These are phyloP conservation scores for Drosophila nr. perissopoda DNA, from an alignment of 2,888 invertebrate genomes.

Conservation along the genomic window DNA sequence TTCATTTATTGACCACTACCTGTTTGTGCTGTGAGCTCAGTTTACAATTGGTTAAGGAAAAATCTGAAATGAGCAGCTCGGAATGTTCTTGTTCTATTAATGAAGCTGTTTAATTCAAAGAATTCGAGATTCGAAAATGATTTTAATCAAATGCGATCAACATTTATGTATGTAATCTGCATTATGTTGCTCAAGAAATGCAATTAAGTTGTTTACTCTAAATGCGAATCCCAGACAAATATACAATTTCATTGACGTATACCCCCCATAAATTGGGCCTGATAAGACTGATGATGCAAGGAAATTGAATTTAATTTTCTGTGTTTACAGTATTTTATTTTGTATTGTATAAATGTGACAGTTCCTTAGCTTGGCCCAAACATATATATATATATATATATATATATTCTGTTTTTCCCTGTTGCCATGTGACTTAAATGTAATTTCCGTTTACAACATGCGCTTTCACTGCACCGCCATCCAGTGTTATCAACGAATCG, in stretches of 20 bases:
- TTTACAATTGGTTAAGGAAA: neutral
- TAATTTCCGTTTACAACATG: conserved; percentile 30
- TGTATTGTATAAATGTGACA: neutral
- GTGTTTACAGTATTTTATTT: neutral
- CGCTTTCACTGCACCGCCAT: conserved; percentile 29
- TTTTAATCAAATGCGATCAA: neutral
- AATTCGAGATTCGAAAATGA: neutral
- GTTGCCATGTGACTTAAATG: conserved; percentile 59
- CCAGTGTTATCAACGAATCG: conserved; percentile 41
- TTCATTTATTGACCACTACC: conserved; percentile 16
- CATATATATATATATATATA: neutral
- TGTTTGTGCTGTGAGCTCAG: conserved; percentile 2
- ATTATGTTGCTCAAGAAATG: neutral
- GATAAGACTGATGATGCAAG: conserved; percentile 22
- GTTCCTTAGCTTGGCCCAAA: conserved; percentile 1
- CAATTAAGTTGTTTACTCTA: conserved; percentile 56
- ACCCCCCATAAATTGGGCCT: conserved; percentile 18
- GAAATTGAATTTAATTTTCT: neutral
- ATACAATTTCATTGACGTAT: conserved; percentile 31
- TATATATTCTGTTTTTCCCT: neutral
- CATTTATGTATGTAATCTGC: neutral
- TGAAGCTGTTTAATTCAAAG: neutral
- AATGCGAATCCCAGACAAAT: conserved; percentile 20
- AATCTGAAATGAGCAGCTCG: neutral
- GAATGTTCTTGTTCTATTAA: neutral